Base-by-base conservation (phyloP, 2,888 invertebrate species). In the Cactoblastis cactorum region DNA sequence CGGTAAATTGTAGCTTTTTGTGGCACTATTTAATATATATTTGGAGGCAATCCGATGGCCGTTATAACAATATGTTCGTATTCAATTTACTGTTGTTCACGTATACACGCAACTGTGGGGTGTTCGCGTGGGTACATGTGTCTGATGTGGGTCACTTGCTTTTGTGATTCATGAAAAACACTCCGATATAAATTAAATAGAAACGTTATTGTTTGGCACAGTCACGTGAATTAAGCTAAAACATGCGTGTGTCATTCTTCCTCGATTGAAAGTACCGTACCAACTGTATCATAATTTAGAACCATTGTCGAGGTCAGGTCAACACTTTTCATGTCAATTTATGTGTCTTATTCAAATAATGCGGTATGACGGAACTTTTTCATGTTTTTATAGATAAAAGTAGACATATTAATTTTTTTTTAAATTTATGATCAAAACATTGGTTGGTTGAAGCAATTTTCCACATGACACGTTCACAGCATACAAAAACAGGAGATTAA, bases 1-100 rank as follows among this genome's bases (percentile, higher is more conserved):
- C 87, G 85, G 86, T 86, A 86, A 88, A 88, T 88, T 77, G 82
- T 75, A 59, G 77, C 74, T 77, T 80, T 86, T 87, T 89, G 86
- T 88, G 77, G 75, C 63, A 71, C 75, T 80, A 77, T 86, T 84
- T 83, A 81, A 84, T 83, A 71, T 78, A 65, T 73, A 80, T 84
- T 73, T 80, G 72, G 77, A 79, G 77, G 77, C 74, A 75, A 67
- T 71, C 67, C 71, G 69, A 68, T 62, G 69, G 69, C 74, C 69
- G 71, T 74, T 75, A 72, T 71, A 79, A 72, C 72, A 65, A 63
- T 76, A 76, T 74, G 74, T 74, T 65, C 67, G 74, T 76, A 80
- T 86, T 84, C 81, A 87, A 87, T 84, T 83, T 80, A 79, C 73
- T 65, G 74, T 71, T 69, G 63, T 71, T 71, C 74, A 74, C 70